A percentile compares a stretch with the other conserved stretches of the same genome.
Evolutionary conservation across 2,888 invertebrate species (phyloP).

Genomic region (Drosophila recens): DNA sequence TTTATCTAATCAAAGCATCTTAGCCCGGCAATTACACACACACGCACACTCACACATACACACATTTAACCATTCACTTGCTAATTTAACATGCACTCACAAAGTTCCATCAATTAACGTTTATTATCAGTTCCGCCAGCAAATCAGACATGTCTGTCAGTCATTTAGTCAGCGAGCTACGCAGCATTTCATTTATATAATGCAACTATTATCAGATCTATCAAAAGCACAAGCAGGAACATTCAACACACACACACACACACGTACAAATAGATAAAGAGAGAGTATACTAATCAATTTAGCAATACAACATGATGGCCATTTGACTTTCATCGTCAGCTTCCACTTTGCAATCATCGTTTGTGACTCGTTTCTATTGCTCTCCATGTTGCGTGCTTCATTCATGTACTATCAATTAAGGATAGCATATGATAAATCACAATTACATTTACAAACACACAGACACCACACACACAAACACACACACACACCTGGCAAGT

Average conservation of each 20-base stretch:
- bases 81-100: slow-evolving; percentile 54
- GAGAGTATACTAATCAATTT: slow-evolving; percentile 51
- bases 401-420: slow-evolving; percentile 59
- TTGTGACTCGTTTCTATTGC: slow-evolving; percentile 12
- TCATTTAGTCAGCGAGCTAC: slow-evolving; percentile 29
- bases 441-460: slow-evolving; percentile 40
- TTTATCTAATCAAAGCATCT: slow-evolving; percentile 7
- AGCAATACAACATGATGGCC: slow-evolving; percentile 25
- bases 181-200: slow-evolving; percentile 62
- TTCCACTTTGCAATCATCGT: slow-evolving; percentile 39
- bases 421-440: slow-evolving; percentile 72
- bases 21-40: slow-evolving; percentile 1
- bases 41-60: slow-evolving; percentile 14
- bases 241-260: slow-evolving; percentile 41
- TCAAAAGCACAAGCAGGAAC: slow-evolving; percentile 49
- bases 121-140: slow-evolving; percentile 51
- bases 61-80: slow-evolving; percentile 33
- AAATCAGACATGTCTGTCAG: slow-evolving; percentile 21
- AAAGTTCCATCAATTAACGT: slow-evolving; percentile 73
- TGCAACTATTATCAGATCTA: slow-evolving; percentile 65
- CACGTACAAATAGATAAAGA: slow-evolving; percentile 10
- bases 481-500: slow-evolving; percentile 56
- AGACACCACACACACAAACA: slow-evolving; percentile 20
- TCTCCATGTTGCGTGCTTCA: slow-evolving; percentile 24
- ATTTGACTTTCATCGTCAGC: slow-evolving; percentile 41